phyloP scores from a whole-genome alignment of 2,888 invertebrate genomes.

The Amphimallon solstitiale region DNA sequence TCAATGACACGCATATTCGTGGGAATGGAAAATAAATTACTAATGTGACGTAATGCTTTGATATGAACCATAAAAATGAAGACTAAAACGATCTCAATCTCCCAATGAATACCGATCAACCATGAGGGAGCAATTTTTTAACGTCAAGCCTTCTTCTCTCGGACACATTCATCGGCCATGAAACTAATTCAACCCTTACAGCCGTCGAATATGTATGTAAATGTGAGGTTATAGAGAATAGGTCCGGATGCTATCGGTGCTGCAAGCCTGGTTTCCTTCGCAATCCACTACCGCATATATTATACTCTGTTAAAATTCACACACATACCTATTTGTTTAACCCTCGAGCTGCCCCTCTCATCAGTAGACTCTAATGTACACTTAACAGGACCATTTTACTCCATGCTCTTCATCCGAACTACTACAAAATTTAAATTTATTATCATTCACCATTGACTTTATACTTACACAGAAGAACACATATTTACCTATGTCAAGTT shows the following conservation, averaged over 20 bases:
- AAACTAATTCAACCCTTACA: slow-evolving; percentile 27
- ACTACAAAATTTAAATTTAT: too few relatives aligned
- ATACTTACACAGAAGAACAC: too few relatives aligned
- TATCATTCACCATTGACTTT: too few relatives aligned
- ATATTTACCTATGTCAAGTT: too few relatives aligned
- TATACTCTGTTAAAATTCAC: slow-evolving; percentile 28
- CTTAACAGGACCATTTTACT: slow-evolving; percentile 17
- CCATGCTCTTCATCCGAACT: too few relatives aligned
- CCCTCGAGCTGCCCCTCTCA: slow-evolving; percentile 17
- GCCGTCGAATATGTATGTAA: slow-evolving; percentile 33
- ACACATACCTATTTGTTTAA: slow-evolving; percentile 26
- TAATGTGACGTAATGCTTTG: slow-evolving; percentile 7
- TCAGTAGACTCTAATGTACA: slow-evolving; percentile 21
- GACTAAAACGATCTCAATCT: background rate
- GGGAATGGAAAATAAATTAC: slow-evolving; percentile 5
- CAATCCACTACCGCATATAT: slow-evolving; percentile 28
- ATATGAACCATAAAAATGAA: slow-evolving; percentile 6
- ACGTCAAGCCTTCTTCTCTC: slow-evolving; percentile 16
- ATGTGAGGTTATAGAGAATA: slow-evolving; percentile 1
- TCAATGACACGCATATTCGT: slow-evolving; percentile 8
- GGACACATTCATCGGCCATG: slow-evolving; percentile 18
- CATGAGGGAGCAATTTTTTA: slow-evolving; percentile 13
- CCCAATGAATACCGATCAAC: slow-evolving; percentile 26
- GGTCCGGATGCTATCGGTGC: background rate
- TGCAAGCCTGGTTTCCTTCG: slow-evolving; percentile 5